These are phyloP conservation scores for Stegostoma tigrinum DNA, from an alignment of 2,113 vertebrate species.

Conservation along the genomic window DNA sequence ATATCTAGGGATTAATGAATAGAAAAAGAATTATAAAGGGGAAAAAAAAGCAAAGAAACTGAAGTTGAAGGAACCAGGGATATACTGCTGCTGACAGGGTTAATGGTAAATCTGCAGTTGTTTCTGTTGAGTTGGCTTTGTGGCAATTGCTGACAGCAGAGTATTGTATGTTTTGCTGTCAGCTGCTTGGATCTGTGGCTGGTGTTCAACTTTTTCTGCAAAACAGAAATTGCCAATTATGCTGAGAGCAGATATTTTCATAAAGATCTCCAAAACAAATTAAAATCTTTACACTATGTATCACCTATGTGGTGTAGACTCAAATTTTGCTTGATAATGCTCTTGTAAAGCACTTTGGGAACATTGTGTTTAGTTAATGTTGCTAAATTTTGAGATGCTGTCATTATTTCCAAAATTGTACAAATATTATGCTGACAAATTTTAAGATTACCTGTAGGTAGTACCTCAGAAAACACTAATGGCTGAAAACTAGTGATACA, in stretches of 20 bases:
- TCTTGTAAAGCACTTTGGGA: background rate
- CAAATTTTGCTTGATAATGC: background rate
- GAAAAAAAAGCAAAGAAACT: background rate
- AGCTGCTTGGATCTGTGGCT: conserved; percentile 13
- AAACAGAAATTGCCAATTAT: background rate
- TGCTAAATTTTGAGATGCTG: background rate
- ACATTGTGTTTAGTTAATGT: background rate
- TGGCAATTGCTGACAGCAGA: conserved; percentile 21
- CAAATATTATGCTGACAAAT: background rate
- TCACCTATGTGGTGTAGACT: background rate
- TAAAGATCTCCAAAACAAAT: background rate
- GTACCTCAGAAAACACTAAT: background rate
- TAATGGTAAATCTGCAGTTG: background rate
- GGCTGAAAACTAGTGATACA: background rate
- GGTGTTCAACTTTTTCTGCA: background rate
- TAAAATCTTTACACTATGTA: background rate
- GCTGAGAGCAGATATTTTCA: background rate
- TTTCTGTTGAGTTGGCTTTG: conserved; percentile 16
- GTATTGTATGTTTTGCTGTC: conserved; percentile 2
- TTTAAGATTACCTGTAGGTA: background rate
- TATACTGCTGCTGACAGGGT: background rate
- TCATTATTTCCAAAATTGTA: background rate
- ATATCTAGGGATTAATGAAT: background rate
- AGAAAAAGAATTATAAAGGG: background rate
- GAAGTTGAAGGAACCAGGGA: background rate